Percentiles rank a stretch among this genome's conserved stretches.
These are phyloP conservation scores for Macrotis lagotis DNA, from an alignment of 2,113 vertebrate genomes.

Conservation along the genomic window DNA sequence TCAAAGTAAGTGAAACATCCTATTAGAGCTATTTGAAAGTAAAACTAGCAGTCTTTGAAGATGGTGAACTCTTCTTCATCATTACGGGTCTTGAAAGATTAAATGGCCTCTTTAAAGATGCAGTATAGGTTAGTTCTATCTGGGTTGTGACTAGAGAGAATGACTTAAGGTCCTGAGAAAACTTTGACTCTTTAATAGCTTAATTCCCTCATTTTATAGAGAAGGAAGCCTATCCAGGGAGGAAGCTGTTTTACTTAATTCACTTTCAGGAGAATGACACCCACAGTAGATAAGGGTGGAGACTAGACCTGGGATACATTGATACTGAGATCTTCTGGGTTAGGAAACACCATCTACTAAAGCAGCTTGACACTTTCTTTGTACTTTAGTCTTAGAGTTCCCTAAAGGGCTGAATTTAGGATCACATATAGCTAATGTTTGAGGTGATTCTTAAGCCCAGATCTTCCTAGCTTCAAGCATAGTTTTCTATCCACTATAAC, in stretches of 20 bases:
- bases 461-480: not conserved
- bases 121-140: not conserved
- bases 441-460: not conserved
- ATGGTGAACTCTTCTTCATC: not conserved
- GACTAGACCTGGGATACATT: not conserved
- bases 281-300: slow-evolving; percentile 28
- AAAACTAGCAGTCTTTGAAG: not conserved
- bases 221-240: not conserved
- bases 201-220: not conserved
- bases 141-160: not conserved
- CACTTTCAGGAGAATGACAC: slow-evolving; percentile 45
- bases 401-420: not conserved
- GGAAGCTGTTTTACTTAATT: slow-evolving; percentile 54
- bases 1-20: not conserved
- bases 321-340: not conserved
- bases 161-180: not conserved
- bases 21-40: not conserved
- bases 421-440: not conserved
- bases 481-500: not conserved
- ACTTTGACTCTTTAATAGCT: not conserved
- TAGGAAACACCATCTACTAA: not conserved
- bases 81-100: not conserved
- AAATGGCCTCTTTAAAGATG: not conserved
- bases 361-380: not conserved
- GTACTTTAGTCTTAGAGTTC: not conserved